A percentile compares a stretch with the other conserved stretches of the same genome.
These are phyloP conservation scores for Clarias macrocephalus DNA, from an alignment of 2,113 vertebrate genomes.

Conservation along the genomic window DNA sequence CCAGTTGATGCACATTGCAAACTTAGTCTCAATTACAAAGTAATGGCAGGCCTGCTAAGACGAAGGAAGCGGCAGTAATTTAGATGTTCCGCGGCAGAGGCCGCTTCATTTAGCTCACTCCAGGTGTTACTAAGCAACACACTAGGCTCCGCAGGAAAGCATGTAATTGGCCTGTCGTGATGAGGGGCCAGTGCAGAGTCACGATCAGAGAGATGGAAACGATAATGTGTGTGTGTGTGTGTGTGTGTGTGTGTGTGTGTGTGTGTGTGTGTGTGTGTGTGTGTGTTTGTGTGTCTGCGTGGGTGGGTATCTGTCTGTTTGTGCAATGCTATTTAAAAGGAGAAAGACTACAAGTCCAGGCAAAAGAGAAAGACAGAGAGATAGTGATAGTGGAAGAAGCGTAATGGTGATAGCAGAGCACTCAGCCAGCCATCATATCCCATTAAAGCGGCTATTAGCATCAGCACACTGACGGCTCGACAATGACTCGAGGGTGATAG, in stretches of 20 bases:
- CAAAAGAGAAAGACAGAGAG: background rate
- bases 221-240: slow-evolving; percentile 24
- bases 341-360: slow-evolving; percentile 17
- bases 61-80: slow-evolving; percentile 54
- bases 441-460: slow-evolving; percentile 52
- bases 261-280: background rate
- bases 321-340: slow-evolving; percentile 42
- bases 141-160: slow-evolving; percentile 67
- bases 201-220: slow-evolving; percentile 51
- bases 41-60: slow-evolving; percentile 13
- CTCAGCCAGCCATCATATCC: slow-evolving; percentile 46
- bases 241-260: slow-evolving; percentile 31
- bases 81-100: slow-evolving; percentile 59
- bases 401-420: slow-evolving; percentile 35
- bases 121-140: slow-evolving; percentile 81
- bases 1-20: background rate
- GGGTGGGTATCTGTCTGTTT: slow-evolving; percentile 40
- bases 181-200: slow-evolving; percentile 65
- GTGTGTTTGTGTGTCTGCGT: background rate
- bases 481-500: slow-evolving; percentile 34
- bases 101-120: slow-evolving; percentile 65
- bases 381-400: background rate
- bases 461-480: slow-evolving; percentile 31
- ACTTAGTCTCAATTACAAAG: background rate
- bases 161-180: slow-evolving; percentile 68